These are phyloP conservation scores for Eublepharis macularius DNA, from an alignment of 2,113 vertebrate species.

Conservation along the genomic window DNA sequence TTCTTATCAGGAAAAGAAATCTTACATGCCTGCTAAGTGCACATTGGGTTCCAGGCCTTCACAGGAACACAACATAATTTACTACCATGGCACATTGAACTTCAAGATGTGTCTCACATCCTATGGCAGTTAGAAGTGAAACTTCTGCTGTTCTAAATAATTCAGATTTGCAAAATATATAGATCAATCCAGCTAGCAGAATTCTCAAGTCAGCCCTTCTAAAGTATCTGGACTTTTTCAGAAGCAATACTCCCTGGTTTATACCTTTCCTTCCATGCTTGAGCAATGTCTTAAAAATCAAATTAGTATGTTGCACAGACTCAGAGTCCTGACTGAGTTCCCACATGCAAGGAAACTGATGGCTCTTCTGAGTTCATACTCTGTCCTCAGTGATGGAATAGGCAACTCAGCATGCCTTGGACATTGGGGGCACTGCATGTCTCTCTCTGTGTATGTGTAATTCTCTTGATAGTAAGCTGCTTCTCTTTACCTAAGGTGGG, in stretches of 20 bases:
- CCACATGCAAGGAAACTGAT: too few species aligned
- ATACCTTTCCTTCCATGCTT: neutral
- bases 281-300: neutral
- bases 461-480: too few species aligned
- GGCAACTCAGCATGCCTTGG: too few species aligned
- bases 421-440: too few species aligned
- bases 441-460: too few species aligned
- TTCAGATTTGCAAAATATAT: neutral
- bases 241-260: neutral
- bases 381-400: too few species aligned
- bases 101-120: neutral
- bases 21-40: neutral
- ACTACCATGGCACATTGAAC: neutral
- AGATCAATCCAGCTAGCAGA: too few species aligned
- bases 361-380: too few species aligned
- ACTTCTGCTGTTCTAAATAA: neutral
- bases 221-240: neutral
- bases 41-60: neutral
- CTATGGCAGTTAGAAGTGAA: neutral
- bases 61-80: neutral
- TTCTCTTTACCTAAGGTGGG: too few species aligned
- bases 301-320: too few species aligned
- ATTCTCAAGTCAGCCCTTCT: too few species aligned
- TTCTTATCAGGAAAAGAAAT: neutral
- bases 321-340: too few species aligned